These are phyloP conservation scores for Chrysolina oricalcia DNA, from an alignment of 2,888 invertebrate species.

Conservation along the genomic window DNA sequence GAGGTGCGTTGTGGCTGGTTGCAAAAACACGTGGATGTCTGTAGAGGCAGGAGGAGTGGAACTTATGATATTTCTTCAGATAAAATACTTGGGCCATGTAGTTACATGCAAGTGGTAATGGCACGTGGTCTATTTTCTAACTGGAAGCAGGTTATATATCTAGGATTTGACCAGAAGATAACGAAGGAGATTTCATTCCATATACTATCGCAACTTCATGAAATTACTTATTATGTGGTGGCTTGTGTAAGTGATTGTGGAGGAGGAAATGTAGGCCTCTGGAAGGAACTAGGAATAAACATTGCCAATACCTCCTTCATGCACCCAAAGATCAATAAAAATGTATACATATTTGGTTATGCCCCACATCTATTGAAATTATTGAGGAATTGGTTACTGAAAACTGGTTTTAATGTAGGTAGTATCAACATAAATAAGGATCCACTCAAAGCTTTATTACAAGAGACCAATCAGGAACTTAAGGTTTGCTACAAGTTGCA, in stretches of 20 bases:
- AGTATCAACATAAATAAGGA: slow-evolving; percentile 50
- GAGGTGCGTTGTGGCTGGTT: slow-evolving; percentile 32
- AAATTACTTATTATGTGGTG: slow-evolving; percentile 54
- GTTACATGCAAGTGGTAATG: too few species aligned
- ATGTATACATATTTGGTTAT: slow-evolving; percentile 52
- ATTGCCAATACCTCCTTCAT: slow-evolving; percentile 8
- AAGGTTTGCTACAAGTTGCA: too few species aligned
- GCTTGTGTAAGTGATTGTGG: slow-evolving; percentile 60
- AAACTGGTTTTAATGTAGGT: slow-evolving; percentile 52
- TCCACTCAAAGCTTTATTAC: slow-evolving; percentile 38
- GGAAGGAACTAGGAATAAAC: slow-evolving; percentile 49
- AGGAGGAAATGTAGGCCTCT: slow-evolving; percentile 58
- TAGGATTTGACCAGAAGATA: slow-evolving; percentile 62
- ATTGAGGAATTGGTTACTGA: slow-evolving; percentile 50
- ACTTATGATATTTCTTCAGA: slow-evolving; percentile 41
- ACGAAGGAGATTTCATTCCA: slow-evolving; percentile 53
- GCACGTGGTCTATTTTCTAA: slow-evolving; percentile 49
- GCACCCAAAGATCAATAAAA: slow-evolving; percentile 44
- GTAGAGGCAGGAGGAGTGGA: not conserved
- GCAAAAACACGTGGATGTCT: slow-evolving; percentile 23
- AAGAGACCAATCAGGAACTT: slow-evolving; percentile 37
- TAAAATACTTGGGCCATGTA: slow-evolving; percentile 56
- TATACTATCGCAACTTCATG: slow-evolving; percentile 50
- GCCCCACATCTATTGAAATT: slow-evolving; percentile 52
- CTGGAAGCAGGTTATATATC: slow-evolving; percentile 57